These are phyloP conservation scores for Dunckerocampus dactyliophorus DNA, from an alignment of 2,113 vertebrate species.

Conservation along the genomic window DNA sequence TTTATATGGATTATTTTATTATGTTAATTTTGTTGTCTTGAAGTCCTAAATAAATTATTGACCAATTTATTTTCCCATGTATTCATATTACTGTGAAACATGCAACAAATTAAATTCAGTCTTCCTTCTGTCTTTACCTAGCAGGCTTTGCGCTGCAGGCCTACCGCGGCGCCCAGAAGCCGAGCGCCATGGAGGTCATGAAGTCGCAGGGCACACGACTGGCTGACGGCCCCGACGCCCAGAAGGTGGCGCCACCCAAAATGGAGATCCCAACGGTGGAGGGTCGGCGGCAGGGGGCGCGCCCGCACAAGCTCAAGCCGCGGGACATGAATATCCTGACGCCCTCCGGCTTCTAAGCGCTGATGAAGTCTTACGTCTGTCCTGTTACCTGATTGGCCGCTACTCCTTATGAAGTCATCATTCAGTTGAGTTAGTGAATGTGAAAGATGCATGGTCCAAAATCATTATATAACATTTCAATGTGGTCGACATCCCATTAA, in stretches of 20 bases:
- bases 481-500: no score
- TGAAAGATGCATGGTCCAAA: no score
- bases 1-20: no score
- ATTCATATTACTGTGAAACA: no score
- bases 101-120: no score
- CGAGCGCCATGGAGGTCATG: conserved; percentile 89
- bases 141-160: conserved; percentile 85
- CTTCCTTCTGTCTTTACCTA: conserved; percentile 32
- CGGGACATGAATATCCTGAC: conserved; percentile 88
- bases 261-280: conserved; percentile 84
- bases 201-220: conserved; percentile 79
- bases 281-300: conserved; percentile 69
- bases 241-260: conserved; percentile 79
- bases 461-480: no score
- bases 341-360: conserved; percentile 82
- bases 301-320: conserved; percentile 83
- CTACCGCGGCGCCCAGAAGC: conserved; percentile 86
- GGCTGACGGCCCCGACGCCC: conserved; percentile 67
- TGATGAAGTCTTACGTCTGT: no score
- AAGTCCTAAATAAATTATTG: no score
- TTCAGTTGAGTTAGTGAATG: no score
- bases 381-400: not conserved
- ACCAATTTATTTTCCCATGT: no score
- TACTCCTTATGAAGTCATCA: no score
- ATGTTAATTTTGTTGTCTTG: no score